phyloP scores from a whole-genome alignment of 1,140 invertebrate genomes.

The Drosophila sechellia region DNA sequence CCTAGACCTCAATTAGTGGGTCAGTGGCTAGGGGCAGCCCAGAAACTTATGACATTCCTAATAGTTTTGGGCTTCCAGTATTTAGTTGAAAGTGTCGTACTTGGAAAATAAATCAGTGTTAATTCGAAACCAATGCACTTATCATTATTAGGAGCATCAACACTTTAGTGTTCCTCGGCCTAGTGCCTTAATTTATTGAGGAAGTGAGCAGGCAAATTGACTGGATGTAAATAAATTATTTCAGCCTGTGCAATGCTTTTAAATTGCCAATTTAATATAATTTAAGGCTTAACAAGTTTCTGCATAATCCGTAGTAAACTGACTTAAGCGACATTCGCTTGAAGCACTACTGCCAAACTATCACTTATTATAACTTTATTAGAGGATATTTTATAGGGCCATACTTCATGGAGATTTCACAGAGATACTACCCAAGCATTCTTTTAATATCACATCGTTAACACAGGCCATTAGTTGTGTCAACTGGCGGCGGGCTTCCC shows the following conservation, averaged over 20 bases:
- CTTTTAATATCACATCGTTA: constrained; percentile 51
- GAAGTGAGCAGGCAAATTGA: not conserved
- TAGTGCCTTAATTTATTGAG: not conserved
- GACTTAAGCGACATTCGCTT: too few relatives aligned
- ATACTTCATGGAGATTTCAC: constrained; percentile 33
- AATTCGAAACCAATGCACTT: not conserved
- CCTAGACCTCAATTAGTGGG: constrained; percentile 53
- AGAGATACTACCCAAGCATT: constrained; percentile 11
- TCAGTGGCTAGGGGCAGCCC: not conserved
- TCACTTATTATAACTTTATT: not conserved
- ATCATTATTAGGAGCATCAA: not conserved
- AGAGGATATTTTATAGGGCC: not conserved
- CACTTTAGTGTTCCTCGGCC: not conserved
- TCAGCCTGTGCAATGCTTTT: not conserved
- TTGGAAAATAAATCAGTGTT: not conserved
- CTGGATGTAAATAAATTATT: not conserved
- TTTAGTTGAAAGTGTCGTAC: not conserved
- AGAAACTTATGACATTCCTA: not conserved
- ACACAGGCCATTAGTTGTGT: constrained; percentile 42
- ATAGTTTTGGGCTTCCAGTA: not conserved
- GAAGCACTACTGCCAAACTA: not conserved
- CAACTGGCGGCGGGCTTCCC: constrained; percentile 28
- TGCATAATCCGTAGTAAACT: too few relatives aligned
- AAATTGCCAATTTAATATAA: not conserved
- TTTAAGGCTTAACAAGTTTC: too few relatives aligned